Evolutionary conservation across 2,888 invertebrate genomes (phyloP).

Genomic region (Pseudanteris insignis): DNA sequence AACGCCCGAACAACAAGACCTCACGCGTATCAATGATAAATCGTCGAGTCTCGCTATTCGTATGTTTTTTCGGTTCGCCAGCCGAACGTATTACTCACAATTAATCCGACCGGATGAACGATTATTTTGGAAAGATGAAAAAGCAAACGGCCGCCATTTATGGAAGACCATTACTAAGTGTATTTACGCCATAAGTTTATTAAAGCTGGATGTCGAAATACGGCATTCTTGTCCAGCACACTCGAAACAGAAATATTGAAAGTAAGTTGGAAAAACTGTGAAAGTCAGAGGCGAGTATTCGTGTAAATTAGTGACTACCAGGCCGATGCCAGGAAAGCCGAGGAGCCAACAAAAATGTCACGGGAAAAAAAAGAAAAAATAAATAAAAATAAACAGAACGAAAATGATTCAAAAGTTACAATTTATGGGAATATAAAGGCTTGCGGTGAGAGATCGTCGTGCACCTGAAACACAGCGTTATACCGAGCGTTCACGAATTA

Average conservation of each 20-base stretch:
- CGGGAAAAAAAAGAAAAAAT: no score
- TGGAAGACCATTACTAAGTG: conserved; percentile 15
- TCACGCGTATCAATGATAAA: no score
- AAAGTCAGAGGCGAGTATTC: conserved; percentile 25
- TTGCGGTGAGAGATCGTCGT: no score
- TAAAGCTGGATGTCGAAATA: conserved; percentile 25
- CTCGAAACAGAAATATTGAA: conserved; percentile 36
- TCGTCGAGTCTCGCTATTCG: no score
- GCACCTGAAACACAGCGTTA: not conserved
- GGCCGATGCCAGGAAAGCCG: conserved; percentile 26
- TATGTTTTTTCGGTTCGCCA: no score
- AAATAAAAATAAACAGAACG: no score
- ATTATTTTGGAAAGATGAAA: no score
- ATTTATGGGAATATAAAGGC: no score
- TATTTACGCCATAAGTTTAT: conserved; percentile 30
- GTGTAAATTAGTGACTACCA: conserved; percentile 38
- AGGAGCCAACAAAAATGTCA: conserved; percentile 30
- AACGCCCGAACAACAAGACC: no score
- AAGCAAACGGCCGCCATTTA: conserved; percentile 15
- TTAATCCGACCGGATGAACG: no score
- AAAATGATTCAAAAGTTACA: no score
- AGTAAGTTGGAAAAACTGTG: conserved; percentile 35
- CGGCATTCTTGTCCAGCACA: conserved; percentile 26
- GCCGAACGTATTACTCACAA: no score
- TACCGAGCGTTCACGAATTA: conserved; percentile 6